Evolutionary conservation across 2,113 vertebrate genomes (phyloP).

Genomic region (Oplegnathus fasciatus): DNA sequence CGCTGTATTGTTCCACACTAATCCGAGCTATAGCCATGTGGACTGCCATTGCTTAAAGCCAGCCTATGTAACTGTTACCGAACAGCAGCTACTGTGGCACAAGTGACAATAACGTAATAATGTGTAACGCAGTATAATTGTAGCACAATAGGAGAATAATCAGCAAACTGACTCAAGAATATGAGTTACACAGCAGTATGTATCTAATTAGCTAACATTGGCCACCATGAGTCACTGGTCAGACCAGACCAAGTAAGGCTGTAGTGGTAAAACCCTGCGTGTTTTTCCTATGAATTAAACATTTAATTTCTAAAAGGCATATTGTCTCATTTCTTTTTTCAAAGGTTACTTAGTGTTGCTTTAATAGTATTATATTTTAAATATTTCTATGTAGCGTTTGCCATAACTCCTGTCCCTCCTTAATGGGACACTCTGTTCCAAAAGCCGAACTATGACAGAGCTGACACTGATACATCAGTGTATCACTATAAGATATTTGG

Average conservation of each 20-base stretch:
- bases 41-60: neutral
- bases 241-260: neutral
- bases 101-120: neutral
- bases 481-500: neutral
- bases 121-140: neutral
- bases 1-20: neutral
- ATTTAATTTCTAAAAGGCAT: neutral
- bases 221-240: neutral
- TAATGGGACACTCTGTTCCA: neutral
- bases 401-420: neutral
- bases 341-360: neutral
- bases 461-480: neutral
- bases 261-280: neutral
- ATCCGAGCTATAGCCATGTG: conserved; percentile 1
- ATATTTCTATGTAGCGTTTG: neutral
- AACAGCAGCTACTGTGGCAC: neutral
- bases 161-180: neutral
- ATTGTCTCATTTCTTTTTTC: conserved; percentile 4
- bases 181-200: neutral
- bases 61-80: neutral
- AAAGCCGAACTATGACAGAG: neutral
- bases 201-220: neutral
- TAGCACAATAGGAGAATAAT: conserved; percentile 3
- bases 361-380: neutral
- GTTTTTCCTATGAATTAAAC: neutral